Evolutionary conservation across 2,113 vertebrate genomes (phyloP).

Genomic region (Hymenochirus boettgeri): DNA sequence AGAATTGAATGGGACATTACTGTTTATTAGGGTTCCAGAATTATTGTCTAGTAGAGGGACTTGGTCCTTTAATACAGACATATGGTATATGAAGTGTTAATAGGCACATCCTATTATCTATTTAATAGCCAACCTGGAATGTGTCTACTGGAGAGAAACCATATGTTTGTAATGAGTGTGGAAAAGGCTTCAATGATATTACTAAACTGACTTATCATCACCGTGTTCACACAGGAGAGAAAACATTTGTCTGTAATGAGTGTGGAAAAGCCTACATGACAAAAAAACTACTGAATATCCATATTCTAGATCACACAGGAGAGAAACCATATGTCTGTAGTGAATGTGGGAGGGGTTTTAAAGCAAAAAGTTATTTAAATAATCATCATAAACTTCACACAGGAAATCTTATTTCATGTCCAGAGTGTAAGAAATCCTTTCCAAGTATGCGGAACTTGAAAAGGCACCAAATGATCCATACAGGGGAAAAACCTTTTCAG

Average conservation of each 20-base stretch:
- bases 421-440: conserved; percentile 55
- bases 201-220: conserved; percentile 72
- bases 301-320: conserved; percentile 25
- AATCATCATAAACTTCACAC: conserved; percentile 67
- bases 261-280: conserved; percentile 49
- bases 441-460: conserved; percentile 51
- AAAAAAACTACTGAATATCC: conserved; percentile 46
- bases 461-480: conserved; percentile 54
- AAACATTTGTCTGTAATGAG: conserved; percentile 52
- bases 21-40: too few species aligned
- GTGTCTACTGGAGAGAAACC: conserved; percentile 1
- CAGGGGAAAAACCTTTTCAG: conserved; percentile 10
- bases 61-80: too few species aligned
- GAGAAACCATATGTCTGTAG: conserved; percentile 53
- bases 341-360: conserved; percentile 52
- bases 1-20: too few species aligned
- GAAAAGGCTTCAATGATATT: conserved; percentile 75
- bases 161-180: conserved; percentile 35
- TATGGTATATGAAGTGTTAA: too few species aligned
- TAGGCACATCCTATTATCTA: too few species aligned
- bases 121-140: too few species aligned
- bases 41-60: too few species aligned
- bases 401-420: conserved; percentile 55
- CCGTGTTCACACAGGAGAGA: conserved; percentile 62
- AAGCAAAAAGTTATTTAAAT: conserved; percentile 53